Base-by-base conservation (phyloP, 2,888 invertebrate genomes). In the Caenorhabditis drosophilae region DNA sequence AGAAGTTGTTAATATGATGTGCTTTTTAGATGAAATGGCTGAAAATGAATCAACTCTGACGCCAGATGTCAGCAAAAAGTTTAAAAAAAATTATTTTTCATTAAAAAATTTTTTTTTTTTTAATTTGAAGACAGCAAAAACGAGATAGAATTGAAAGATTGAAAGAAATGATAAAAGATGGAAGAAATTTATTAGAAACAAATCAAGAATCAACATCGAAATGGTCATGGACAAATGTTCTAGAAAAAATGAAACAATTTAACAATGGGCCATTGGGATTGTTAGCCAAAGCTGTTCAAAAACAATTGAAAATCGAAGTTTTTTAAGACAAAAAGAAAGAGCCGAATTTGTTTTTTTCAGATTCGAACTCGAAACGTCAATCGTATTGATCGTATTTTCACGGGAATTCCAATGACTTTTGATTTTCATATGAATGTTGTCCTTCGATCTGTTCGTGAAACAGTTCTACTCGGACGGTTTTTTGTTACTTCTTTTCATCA, bases 391-490 rank as follows among this genome's bases (percentile, higher is more conserved):
- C 50, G 86, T 66, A 49, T 67, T 9, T 46, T 73, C 36, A 35
- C 55, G 26, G 96, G 91, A 1, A 90, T 88, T 73, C 85, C 95
- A 25, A 88, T 89, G 18, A 91, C 91, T 2, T 96, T 92, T 84
- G 96, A 96, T 85, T 93, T 91, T 83, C 92, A 93, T 84, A 93
- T 92, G 91, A 96, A 96, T 85, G 84, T 96, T 76, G 83, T 85
- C 6, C 40, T 80, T 25, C 27, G 49, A n/a, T 73, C 80, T 36
- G 59, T 44, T 4, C 52, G 46, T 16, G 59, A 66, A 20, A 63
- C 63, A 3, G 45, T 49, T 4, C 49, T 52, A 2, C 25, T 31
- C 6, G 56, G 56, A 36, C 27, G 61, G 61, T 62, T 31, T 9
- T 2, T 15, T 35, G 7, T 36, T n/a, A 36, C 36, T 12, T 36